phyloP scores from a whole-genome alignment of 2,888 invertebrate genomes.

The Shargacucullia verbasci region DNA sequence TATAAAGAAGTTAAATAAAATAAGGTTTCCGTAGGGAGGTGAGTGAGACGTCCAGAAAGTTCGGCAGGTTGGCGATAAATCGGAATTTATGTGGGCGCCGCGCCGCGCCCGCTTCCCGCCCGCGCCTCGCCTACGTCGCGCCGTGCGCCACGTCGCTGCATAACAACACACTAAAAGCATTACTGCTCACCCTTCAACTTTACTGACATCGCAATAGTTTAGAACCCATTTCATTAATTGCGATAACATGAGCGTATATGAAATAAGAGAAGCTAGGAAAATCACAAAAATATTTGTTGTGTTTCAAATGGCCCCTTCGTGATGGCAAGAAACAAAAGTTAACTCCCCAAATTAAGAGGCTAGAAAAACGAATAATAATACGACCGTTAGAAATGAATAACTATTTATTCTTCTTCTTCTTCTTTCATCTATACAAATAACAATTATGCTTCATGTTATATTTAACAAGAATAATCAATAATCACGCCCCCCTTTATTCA shows the following conservation, averaged over 20 bases:
- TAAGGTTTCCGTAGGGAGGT: slow-evolving; percentile 78
- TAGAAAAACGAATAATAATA: no score
- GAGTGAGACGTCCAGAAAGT: slow-evolving; percentile 83
- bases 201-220: slow-evolving; percentile 50
- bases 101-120: slow-evolving; percentile 50
- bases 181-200: slow-evolving; percentile 60
- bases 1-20: slow-evolving; percentile 84
- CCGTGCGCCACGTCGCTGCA: slow-evolving; percentile 53
- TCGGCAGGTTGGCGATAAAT: slow-evolving; percentile 86
- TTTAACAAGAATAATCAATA: no score
- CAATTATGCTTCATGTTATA: no score
- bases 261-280: slow-evolving; percentile 13
- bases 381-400: no score
- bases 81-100: slow-evolving; percentile 83
- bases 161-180: slow-evolving; percentile 73
- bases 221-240: slow-evolving; percentile 47
- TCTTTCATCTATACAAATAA: no score
- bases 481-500: no score
- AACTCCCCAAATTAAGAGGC: no score
- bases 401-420: no score
- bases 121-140: slow-evolving; percentile 39
- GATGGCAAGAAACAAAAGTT: no score
- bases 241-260: slow-evolving; percentile 28
- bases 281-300: slow-evolving; percentile 16
- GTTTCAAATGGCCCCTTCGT: neutral